A percentile compares a stretch with the other conserved stretches of the same genome.
Evolutionary conservation across 2,888 invertebrate species (phyloP).

Genomic region (Hyposoter didymator): DNA sequence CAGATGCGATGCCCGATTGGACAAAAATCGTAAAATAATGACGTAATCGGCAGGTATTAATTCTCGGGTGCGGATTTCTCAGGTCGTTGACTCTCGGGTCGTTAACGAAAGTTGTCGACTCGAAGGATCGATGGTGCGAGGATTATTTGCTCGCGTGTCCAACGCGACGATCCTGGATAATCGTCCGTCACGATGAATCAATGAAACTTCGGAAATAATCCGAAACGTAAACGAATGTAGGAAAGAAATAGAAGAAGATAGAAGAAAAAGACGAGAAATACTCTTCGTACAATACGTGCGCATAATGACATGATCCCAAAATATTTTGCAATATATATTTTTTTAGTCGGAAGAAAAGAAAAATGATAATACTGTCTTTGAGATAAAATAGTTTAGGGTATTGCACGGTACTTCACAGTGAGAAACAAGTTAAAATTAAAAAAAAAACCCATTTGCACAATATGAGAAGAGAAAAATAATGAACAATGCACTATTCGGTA

Average conservation of each 20-base stretch:
- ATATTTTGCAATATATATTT: constrained; percentile 77
- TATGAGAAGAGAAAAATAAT: constrained; percentile 20
- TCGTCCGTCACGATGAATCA: constrained; percentile 1
- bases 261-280: constrained; percentile 66
- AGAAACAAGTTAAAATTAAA: not conserved
- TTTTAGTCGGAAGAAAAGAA: constrained; percentile 71
- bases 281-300: constrained; percentile 72
- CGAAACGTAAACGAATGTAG: constrained; percentile 31
- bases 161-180: constrained; percentile 15
- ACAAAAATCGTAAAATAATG: constrained; percentile 39
- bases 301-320: constrained; percentile 73
- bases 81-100: constrained; percentile 5
- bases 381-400: constrained; percentile 70
- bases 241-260: constrained; percentile 52
- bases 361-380: constrained; percentile 70
- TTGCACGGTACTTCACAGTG: constrained; percentile 64
- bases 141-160: constrained; percentile 35
- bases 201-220: constrained; percentile 42
- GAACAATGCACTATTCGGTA: constrained; percentile 57
- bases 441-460: constrained; percentile 68
- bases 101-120: constrained; percentile 29
- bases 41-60: constrained; percentile 46
- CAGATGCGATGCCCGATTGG: not conserved
- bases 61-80: constrained; percentile 34
- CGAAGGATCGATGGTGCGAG: constrained; percentile 15